Percentiles rank a stretch among this genome's conserved stretches.
Evolutionary conservation across 2,888 invertebrate species (phyloP).

Genomic region (Chelonus formosanus): DNA sequence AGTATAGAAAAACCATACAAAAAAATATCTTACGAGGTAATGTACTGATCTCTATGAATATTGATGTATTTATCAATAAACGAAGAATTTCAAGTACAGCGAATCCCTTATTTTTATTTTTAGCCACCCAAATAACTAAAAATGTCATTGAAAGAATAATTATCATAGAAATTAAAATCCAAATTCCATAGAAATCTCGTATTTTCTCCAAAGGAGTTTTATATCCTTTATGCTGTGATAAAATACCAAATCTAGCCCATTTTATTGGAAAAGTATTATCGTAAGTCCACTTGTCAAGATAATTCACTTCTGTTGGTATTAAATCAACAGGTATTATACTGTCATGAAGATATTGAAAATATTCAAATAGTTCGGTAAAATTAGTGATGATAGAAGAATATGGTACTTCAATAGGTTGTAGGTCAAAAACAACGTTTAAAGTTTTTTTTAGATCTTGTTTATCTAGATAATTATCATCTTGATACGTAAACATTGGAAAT

Average conservation of each 20-base stretch:
- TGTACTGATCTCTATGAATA: background rate
- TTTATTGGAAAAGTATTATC: background rate
- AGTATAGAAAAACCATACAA: constrained; percentile 9
- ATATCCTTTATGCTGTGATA: background rate
- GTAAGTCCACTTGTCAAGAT: background rate
- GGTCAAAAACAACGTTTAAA: too few species aligned
- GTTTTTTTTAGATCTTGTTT: too few species aligned
- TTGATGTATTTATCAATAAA: constrained; percentile 6
- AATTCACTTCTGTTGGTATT: background rate
- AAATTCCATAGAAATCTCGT: constrained; percentile 5
- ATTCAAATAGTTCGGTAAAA: too few species aligned
- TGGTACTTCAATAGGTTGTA: too few species aligned
- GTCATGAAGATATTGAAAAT: too few species aligned
- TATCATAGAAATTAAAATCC: background rate
- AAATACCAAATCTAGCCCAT: background rate
- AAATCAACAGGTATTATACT: too few species aligned
- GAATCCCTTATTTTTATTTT: background rate
- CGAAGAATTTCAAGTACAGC: constrained; percentile 4
- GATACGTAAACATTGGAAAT: too few species aligned
- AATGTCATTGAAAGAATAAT: constrained; percentile 2
- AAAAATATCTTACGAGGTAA: background rate
- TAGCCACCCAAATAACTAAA: background rate
- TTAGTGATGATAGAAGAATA: too few species aligned
- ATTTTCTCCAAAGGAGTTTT: constrained; percentile 16
- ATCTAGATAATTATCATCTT: too few species aligned